Conservation (phyloP, 1,140 invertebrate genomes). For the Plectus sambesii region DNA sequence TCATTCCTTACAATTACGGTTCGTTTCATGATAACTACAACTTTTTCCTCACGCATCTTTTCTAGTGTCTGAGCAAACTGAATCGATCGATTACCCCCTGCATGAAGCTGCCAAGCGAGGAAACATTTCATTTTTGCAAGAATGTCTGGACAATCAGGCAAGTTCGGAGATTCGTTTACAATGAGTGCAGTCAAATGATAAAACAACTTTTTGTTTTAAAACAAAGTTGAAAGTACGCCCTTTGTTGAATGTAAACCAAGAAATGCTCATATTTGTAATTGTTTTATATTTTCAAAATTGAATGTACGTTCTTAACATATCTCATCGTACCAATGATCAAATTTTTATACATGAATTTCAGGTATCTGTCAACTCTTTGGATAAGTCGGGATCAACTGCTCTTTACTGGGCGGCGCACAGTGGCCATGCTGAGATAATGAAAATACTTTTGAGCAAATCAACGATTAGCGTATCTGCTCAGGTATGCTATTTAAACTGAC, state of each 20-base stretch:
- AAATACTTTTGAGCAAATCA: slow-evolving; percentile 39
- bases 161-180: slow-evolving; percentile 16
- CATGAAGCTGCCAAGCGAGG: slow-evolving; percentile 62
- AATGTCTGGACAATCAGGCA: slow-evolving; percentile 58
- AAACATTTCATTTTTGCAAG: slow-evolving; percentile 56
- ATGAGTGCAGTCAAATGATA: not conserved
- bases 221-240: not conserved
- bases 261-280: not conserved
- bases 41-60: slow-evolving; percentile 19
- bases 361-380: slow-evolving; percentile 58
- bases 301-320: too few species aligned
- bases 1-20: slow-evolving; percentile 51
- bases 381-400: slow-evolving; percentile 59
- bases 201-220: slow-evolving; percentile 1
- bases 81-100: slow-evolving; percentile 57
- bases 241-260: not conserved
- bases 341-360: slow-evolving; percentile 26
- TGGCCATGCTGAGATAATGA: slow-evolving; percentile 49
- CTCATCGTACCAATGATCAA: not conserved
- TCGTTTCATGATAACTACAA: not conserved
- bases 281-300: slow-evolving; percentile 16
- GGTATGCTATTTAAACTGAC: slow-evolving; percentile 33
- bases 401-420: slow-evolving; percentile 60
- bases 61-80: slow-evolving; percentile 56
- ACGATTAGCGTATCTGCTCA: slow-evolving; percentile 49